phyloP scores from a whole-genome alignment of 2,113 vertebrate species.

The Lonchura striata region DNA sequence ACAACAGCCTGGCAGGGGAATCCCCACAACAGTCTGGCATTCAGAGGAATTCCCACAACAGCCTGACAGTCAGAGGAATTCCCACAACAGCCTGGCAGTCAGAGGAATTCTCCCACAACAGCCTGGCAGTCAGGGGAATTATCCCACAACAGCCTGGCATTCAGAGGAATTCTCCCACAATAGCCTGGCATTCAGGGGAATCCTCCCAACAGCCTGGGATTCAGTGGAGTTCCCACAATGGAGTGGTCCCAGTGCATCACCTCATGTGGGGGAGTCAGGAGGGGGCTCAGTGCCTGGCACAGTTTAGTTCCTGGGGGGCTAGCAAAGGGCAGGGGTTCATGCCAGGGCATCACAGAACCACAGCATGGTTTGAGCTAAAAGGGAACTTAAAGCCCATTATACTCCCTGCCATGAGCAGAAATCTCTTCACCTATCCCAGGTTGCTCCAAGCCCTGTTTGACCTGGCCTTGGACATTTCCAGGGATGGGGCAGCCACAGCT shows the following conservation, averaged over 20 bases:
- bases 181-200: background rate
- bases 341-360: background rate
- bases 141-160: background rate
- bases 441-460: fast-evolving
- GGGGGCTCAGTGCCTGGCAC: background rate
- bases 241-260: fast-evolving
- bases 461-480: background rate
- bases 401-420: background rate
- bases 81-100: background rate
- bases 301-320: background rate
- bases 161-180: too few relatives aligned
- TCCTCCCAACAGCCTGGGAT: background rate
- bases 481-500: background rate
- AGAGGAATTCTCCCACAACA: background rate
- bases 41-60: background rate
- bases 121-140: too few relatives aligned
- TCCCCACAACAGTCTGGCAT: too few relatives aligned
- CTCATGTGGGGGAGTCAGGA: fast-evolving
- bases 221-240: background rate
- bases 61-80: background rate
- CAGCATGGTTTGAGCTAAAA: background rate
- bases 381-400: background rate
- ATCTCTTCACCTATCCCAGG: background rate
- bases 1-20: too few relatives aligned
- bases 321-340: too few relatives aligned